Evolutionary conservation across 2,113 vertebrate species (phyloP).

Genomic region (Eptesicus fuscus): DNA sequence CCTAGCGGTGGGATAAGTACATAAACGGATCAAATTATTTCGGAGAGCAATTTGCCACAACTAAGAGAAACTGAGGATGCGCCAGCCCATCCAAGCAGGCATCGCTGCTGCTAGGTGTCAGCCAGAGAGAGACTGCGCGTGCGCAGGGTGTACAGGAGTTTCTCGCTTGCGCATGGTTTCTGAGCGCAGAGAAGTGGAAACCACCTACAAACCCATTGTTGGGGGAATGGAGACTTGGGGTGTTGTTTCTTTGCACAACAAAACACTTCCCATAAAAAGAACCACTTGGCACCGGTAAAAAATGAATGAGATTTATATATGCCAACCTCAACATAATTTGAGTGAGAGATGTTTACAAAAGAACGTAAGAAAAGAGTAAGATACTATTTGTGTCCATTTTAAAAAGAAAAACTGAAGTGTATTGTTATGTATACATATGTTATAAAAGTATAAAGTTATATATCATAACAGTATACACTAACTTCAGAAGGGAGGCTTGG

Average conservation of each 20-base stretch:
- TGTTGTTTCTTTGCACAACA: neutral
- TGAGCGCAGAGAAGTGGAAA: slow-evolving; percentile 47
- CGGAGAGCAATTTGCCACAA: neutral
- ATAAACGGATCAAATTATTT: slow-evolving; percentile 21
- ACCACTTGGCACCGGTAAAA: neutral
- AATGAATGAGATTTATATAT: neutral
- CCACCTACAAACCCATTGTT: slow-evolving; percentile 25
- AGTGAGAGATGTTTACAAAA: neutral
- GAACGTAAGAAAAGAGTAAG: neutral
- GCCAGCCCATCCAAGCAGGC: neutral
- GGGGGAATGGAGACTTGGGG: neutral
- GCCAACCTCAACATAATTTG: neutral
- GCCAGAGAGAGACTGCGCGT: neutral
- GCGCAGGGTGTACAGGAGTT: neutral
- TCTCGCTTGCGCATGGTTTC: neutral
- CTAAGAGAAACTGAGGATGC: neutral
- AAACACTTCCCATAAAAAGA: neutral
- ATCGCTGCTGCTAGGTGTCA: slow-evolving; percentile 13
- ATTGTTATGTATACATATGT: neutral
- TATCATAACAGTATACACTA: neutral
- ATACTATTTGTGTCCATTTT: neutral
- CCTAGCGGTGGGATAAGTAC: neutral
- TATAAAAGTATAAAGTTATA: neutral
- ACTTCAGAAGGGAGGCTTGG: neutral
- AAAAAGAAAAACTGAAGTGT: neutral